These are phyloP conservation scores for Triplophysa tibetana DNA, from an alignment of 2,113 vertebrate species.

Conservation along the genomic window DNA sequence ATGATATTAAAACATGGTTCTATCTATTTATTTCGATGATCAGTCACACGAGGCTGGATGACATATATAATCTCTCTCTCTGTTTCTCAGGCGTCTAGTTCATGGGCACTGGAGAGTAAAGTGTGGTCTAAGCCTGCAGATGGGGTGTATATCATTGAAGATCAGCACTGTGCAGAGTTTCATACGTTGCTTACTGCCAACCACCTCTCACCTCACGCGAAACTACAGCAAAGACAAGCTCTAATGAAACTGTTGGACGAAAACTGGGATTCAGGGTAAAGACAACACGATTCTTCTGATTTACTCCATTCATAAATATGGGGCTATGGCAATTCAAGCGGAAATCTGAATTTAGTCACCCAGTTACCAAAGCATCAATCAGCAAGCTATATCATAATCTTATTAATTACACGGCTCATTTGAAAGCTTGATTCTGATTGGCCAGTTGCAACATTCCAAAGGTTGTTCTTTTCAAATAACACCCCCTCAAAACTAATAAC, in stretches of 20 bases:
- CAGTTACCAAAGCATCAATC: conserved; percentile 9
- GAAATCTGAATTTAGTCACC: background rate
- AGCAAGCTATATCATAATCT: conserved; percentile 29
- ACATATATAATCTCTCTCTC: background rate
- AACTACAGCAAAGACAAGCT: conserved; percentile 68
- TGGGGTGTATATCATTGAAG: conserved; percentile 64
- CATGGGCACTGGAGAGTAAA: conserved; percentile 67
- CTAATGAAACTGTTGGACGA: conserved; percentile 68
- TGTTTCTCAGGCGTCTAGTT: conserved; percentile 64
- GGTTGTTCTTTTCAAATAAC: too few species aligned
- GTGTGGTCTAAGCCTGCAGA: conserved; percentile 58
- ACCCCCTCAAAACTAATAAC: too few species aligned
- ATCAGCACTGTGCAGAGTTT: conserved; percentile 75
- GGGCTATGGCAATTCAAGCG: background rate
- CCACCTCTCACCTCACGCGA: conserved; percentile 57
- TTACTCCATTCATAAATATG: background rate
- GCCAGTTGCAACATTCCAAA: too few species aligned
- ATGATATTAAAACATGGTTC: too few species aligned
- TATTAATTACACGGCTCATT: too few species aligned
- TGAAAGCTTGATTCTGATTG: too few species aligned
- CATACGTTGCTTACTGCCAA: conserved; percentile 65
- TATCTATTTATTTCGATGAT: background rate
- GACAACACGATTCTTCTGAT: background rate
- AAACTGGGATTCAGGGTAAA: conserved; percentile 80
- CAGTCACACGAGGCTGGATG: background rate